Evolutionary conservation across 2,888 invertebrate species (phyloP), one percentile per base, ranked within the genome.

Genomic region (Syrphus vitripennis): DNA sequence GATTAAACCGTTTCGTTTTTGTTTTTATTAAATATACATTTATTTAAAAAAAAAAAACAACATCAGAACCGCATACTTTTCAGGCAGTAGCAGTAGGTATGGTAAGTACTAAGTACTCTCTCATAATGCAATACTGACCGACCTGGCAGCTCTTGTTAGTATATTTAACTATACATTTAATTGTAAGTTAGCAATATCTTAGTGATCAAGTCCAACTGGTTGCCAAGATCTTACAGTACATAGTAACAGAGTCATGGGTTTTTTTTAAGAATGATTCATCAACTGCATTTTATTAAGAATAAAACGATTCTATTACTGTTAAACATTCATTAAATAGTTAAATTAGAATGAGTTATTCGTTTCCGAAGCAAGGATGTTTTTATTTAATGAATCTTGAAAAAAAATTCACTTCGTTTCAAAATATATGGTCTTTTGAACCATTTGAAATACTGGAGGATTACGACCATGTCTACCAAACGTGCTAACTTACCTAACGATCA

Each of bases 1-100:
- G 70, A 83, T 78, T 75, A 74, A 78, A 88, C 84, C 89, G 82
- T 87, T 72, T 21, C 10, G 82, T 87, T 72, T 21, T 9, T 69
- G 26, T 14, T 42, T 45, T 24, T 45, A 7, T 45, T n/a, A n/a
- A 40, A 40, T 7, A 40, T n/a, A 26, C 16, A 4, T 7, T 26
- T 29, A 53, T n/a, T 29, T 50, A 37, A 37, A 40, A 61, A 61
- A 14, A 61, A 61, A 3, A 24, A 42, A n/a, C n/a, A n/a, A n/a
- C n/a, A n/a, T n/a, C 19, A 24, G 26, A 63, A 34, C 26, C 9
- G 29, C 26, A 40, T 29, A 19, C 5, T 45, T 37, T 9, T 61
- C n/a, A 37, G 3, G n/a, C 16, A 57, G 2, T 53, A 24, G n/a
- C n/a, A 53, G 26, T 87, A 87, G 88, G 26, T 16, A 69, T 21